A percentile compares a stretch with the other conserved stretches of the same genome.
phyloP scores from a whole-genome alignment of 2,113 vertebrate species.

The Dolichallabes microphthalmus region DNA sequence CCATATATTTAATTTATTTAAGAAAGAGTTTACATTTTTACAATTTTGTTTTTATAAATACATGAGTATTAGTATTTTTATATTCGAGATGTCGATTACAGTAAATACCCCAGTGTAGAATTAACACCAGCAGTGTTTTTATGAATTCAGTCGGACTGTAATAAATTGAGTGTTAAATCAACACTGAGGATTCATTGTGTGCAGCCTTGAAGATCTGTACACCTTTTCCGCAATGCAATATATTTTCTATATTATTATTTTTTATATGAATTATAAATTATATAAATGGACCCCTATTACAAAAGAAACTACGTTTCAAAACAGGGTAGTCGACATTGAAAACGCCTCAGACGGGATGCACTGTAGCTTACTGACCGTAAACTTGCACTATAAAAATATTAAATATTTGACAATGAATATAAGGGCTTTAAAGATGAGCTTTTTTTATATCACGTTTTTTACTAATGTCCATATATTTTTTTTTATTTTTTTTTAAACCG shows the following conservation, averaged over 20 bases:
- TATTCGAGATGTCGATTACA: not conserved
- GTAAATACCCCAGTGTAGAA: too few relatives aligned
- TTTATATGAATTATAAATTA: not conserved
- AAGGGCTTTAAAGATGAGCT: not conserved
- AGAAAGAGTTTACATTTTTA: not conserved
- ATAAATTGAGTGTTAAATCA: too few relatives aligned
- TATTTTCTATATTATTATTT: not conserved
- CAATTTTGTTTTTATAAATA: not conserved
- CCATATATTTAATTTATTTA: not conserved
- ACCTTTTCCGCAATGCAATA: not conserved
- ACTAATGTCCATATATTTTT: too few relatives aligned
- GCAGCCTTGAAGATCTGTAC: too few relatives aligned
- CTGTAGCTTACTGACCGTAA: not conserved
- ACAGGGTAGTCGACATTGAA: not conserved
- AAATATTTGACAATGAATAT: not conserved
- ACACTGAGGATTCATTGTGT: too few relatives aligned
- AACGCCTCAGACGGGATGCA: too few relatives aligned
- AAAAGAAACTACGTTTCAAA: not conserved
- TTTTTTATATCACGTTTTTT: too few relatives aligned
- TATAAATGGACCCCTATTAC: not conserved
- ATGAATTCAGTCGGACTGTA: too few relatives aligned
- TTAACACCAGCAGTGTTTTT: too few relatives aligned
- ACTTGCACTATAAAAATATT: not conserved
- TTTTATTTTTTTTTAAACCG: too few relatives aligned
- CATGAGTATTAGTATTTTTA: not conserved